These are phyloP conservation scores for Chamaedrilus cognettii DNA, from an alignment of 2,888 invertebrate species.

Conservation along the genomic window DNA sequence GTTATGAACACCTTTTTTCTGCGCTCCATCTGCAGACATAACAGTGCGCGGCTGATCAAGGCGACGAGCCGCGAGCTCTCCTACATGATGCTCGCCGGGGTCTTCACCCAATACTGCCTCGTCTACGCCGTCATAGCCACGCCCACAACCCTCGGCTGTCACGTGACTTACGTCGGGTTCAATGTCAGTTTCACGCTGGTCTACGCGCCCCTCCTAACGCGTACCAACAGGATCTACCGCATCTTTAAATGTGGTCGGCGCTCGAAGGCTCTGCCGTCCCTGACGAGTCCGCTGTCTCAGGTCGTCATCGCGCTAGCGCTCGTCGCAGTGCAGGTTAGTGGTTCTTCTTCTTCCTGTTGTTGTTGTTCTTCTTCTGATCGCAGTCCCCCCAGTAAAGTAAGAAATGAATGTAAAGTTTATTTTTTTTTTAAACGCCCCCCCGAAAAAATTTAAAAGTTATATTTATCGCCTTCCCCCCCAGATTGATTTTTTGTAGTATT, in stretches of 20 bases:
- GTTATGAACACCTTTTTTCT: too few relatives aligned
- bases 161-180: conserved; percentile 47
- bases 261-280: conserved; percentile 6
- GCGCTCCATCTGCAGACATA: conserved; percentile 26
- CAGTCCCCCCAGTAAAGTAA: too few relatives aligned
- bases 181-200: conserved; percentile 50
- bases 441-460: too few relatives aligned
- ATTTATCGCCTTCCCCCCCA: too few relatives aligned
- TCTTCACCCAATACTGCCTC: conserved; percentile 44
- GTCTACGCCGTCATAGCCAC: conserved; percentile 44
- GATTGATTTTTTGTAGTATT: too few relatives aligned
- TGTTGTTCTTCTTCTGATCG: too few relatives aligned
- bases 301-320: conserved; percentile 42
- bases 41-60: conserved; percentile 48
- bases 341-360: too few relatives aligned
- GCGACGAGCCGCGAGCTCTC: conserved; percentile 52
- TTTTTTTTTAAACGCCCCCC: too few relatives aligned
- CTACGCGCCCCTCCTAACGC: conserved; percentile 50
- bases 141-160: conserved; percentile 44
- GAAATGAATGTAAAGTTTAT: too few relatives aligned
- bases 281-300: conserved; percentile 47
- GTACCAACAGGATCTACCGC: conserved; percentile 51
- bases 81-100: conserved; percentile 47
- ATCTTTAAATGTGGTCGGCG: conserved; percentile 7
- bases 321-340: conserved; percentile 45